Evolutionary conservation across 1,140 invertebrate genomes (phyloP).

Genomic region (Neodiprion virginianus): DNA sequence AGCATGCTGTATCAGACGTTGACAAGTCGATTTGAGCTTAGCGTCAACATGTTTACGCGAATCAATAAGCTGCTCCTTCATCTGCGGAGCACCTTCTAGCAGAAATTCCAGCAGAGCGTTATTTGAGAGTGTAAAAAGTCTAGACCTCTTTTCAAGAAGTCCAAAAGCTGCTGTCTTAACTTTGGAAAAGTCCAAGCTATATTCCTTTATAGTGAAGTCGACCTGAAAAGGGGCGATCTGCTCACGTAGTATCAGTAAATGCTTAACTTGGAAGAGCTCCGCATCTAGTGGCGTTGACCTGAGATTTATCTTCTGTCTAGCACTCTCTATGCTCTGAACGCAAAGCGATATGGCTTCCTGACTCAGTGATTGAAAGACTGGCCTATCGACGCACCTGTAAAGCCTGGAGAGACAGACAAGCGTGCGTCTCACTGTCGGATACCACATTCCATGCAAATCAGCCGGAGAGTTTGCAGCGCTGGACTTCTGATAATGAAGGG

Average conservation of each 20-base stretch:
- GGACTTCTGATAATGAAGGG: constrained; percentile 42
- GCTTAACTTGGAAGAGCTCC: constrained; percentile 96
- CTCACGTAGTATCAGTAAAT: constrained; percentile 94
- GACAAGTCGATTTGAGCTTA: constrained; percentile 90
- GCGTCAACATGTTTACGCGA: constrained; percentile 94
- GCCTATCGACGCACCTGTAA: constrained; percentile 92
- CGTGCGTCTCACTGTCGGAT: constrained; percentile 94
- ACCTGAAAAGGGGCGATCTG: constrained; percentile 99
- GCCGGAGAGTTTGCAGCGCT: constrained; percentile 77
- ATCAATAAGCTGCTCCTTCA: constrained; percentile 90
- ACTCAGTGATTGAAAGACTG: constrained; percentile 95
- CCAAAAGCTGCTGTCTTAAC: constrained; percentile 87
- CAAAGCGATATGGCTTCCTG: constrained; percentile 94
- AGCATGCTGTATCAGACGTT: constrained; percentile 84
- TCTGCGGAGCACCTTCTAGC: constrained; percentile 88
- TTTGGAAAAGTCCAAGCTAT: constrained; percentile 89
- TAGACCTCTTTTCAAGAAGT: constrained; percentile 83
- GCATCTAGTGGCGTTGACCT: constrained; percentile 84
- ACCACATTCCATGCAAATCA: constrained; percentile 99
- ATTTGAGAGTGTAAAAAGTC: constrained; percentile 88
- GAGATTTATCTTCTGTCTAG: constrained; percentile 73
- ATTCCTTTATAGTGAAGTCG: constrained; percentile 93
- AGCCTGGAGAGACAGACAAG: constrained; percentile 94
- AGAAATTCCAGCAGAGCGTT: constrained; percentile 94
- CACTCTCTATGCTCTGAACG: constrained; percentile 86